A percentile compares a stretch with the other conserved stretches of the same genome.
Conservation (phyloP, 2,113 vertebrate species). For the Otolemur garnettii region DNA sequence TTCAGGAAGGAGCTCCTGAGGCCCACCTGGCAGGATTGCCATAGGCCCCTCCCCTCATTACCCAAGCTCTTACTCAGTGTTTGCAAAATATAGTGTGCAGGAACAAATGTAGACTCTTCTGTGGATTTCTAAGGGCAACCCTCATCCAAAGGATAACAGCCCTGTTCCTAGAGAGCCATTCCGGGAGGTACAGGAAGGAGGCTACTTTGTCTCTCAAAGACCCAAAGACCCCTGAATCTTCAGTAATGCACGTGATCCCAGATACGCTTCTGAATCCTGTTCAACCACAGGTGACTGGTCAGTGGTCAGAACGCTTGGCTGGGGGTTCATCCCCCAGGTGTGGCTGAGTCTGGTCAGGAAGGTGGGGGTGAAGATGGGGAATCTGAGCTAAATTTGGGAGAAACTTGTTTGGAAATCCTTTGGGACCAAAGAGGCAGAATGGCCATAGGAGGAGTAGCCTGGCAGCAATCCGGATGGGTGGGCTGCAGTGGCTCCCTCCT, state of each 20-base stretch:
- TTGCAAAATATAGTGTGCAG: neutral
- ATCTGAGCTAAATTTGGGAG: slow-evolving; percentile 18
- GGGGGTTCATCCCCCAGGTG: neutral
- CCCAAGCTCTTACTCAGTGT: neutral
- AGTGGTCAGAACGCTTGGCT: neutral
- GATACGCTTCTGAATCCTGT: neutral
- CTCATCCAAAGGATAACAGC: neutral
- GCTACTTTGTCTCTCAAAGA: neutral
- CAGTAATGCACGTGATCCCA: neutral
- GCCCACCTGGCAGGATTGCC: neutral
- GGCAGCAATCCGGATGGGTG: neutral
- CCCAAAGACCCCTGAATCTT: neutral
- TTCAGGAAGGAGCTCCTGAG: neutral
- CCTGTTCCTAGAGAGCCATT: neutral
- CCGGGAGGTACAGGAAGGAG: neutral
- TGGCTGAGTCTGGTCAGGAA: neutral
- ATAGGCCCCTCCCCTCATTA: neutral
- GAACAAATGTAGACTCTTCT: neutral
- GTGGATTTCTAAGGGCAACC: neutral
- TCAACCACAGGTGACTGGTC: neutral
- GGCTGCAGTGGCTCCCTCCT: neutral
- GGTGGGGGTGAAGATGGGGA: neutral
- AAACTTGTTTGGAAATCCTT: neutral
- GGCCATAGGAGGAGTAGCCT: neutral
- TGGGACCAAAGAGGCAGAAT: neutral